A percentile compares a stretch with the other conserved stretches of the same genome.
Conservation (phyloP, 2,113 vertebrate genomes). For the Dipodomys ordii region DNA sequence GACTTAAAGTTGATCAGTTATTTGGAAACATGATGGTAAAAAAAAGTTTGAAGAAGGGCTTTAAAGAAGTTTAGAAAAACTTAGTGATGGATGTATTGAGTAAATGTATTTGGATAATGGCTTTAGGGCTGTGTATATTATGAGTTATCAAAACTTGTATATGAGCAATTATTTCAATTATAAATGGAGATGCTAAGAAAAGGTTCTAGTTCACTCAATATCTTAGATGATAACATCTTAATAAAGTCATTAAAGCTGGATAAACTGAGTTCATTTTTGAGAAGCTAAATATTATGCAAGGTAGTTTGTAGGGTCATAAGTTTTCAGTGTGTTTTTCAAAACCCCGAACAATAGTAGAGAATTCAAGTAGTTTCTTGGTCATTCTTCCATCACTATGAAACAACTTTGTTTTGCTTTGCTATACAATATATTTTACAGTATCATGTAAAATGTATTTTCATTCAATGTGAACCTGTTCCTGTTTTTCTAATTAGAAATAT, state of each 20-base stretch:
- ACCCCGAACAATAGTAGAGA: not conserved
- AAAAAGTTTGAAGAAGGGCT: not conserved
- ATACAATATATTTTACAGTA: constrained; percentile 19
- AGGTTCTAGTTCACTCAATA: constrained; percentile 1
- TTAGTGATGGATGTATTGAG: not conserved
- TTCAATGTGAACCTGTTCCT: not conserved
- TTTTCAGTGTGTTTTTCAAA: not conserved
- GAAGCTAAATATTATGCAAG: not conserved
- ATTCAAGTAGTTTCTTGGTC: constrained; percentile 1
- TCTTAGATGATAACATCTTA: not conserved
- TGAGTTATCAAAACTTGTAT: constrained; percentile 6
- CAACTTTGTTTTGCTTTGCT: not conserved
- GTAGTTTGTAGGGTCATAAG: not conserved
- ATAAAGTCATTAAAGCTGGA: not conserved
- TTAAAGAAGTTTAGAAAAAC: not conserved
- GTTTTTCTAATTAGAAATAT: not conserved
- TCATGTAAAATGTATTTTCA: not conserved
- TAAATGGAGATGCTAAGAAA: constrained; percentile 2
- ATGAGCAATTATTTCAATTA: not conserved
- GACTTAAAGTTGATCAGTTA: not conserved
- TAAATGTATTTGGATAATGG: constrained; percentile 14
- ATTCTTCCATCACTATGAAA: constrained; percentile 6
- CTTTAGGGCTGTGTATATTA: not conserved
- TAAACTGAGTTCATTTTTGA: not conserved
- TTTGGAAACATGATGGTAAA: not conserved